Conservation (phyloP, 2,797 vertebrate species). For the Odontamblyopus rebecca region DNA sequence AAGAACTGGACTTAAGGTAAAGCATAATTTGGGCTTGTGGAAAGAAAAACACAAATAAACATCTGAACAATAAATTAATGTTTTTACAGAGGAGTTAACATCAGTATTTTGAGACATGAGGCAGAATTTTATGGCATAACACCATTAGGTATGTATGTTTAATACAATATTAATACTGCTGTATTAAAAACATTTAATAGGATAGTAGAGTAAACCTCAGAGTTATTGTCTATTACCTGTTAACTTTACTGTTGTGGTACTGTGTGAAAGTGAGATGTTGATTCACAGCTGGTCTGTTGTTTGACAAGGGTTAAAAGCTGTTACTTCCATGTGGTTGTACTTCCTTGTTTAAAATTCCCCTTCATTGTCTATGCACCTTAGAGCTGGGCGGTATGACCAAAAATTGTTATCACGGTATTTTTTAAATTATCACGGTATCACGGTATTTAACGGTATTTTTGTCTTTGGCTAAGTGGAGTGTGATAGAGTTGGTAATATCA, state of each 20-base stretch:
- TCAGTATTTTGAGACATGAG: slow-evolving; percentile 93
- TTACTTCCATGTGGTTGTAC: slow-evolving; percentile 47
- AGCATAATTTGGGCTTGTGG: slow-evolving; percentile 20
- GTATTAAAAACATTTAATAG: slow-evolving; percentile 2
- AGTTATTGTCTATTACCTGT: no score
- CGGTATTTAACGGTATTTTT: no score
- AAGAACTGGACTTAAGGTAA: slow-evolving; percentile 96
- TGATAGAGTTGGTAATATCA: no score
- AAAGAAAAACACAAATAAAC: background rate
- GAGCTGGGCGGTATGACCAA: no score
- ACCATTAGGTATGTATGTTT: slow-evolving; percentile 84
- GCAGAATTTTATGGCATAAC: slow-evolving; percentile 99
- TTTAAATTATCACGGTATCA: no score
- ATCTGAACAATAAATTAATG: slow-evolving; percentile 7
- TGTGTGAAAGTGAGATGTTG: slow-evolving; percentile 8
- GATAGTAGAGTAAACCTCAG: background rate
- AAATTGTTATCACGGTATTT: no score
- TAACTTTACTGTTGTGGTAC: background rate
- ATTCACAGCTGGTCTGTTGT: slow-evolving; percentile 2
- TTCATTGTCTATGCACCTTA: slow-evolving; percentile 44
- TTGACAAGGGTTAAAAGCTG: slow-evolving; percentile 10
- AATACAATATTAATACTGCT: background rate
- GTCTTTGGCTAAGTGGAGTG: no score
- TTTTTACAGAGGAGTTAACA: slow-evolving; percentile 88
- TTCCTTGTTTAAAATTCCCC: slow-evolving; percentile 65